phyloP scores from a whole-genome alignment of 1,140 invertebrate species.

The Papilio polyxenes region DNA sequence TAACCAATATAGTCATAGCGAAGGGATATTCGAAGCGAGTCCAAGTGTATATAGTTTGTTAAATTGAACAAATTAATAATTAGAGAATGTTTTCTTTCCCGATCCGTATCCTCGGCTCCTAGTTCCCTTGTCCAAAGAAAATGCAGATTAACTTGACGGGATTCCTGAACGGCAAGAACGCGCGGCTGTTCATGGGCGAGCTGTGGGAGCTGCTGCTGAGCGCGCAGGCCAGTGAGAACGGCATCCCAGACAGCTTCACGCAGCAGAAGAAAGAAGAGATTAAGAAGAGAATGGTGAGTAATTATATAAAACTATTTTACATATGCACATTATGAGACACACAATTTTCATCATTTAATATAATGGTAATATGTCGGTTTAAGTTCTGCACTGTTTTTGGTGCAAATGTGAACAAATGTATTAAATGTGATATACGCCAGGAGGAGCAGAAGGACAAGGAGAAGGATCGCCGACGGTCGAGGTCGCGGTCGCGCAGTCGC shows the following conservation, averaged over 20 bases:
- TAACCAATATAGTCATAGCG: slow-evolving; percentile 38
- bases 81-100: slow-evolving; percentile 73
- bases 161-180: slow-evolving; percentile 98
- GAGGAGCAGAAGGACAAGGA: slow-evolving; percentile 71
- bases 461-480: slow-evolving; percentile 69
- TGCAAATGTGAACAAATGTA: not conserved
- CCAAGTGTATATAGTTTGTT: not conserved
- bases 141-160: slow-evolving; percentile 99
- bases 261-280: slow-evolving; percentile 99
- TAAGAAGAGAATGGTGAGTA: slow-evolving; percentile 84
- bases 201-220: slow-evolving; percentile 97
- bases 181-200: slow-evolving; percentile 97
- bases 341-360: not conserved
- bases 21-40: not conserved
- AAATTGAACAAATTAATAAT: slow-evolving; percentile 51
- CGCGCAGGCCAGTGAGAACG: slow-evolving; percentile 96
- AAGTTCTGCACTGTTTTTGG: no score
- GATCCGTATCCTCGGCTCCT: slow-evolving; percentile 68
- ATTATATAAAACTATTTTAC: no score
- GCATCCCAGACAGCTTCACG: slow-evolving; percentile 95
- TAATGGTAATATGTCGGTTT: no score
- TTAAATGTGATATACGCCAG: slow-evolving; percentile 41
- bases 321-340: not conserved
- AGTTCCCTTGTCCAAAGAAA: slow-evolving; percentile 97
- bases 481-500: slow-evolving; percentile 66